Evolutionary conservation across 2,797 vertebrate genomes (phyloP).

Genomic region (Urosaurus nigricauda): DNA sequence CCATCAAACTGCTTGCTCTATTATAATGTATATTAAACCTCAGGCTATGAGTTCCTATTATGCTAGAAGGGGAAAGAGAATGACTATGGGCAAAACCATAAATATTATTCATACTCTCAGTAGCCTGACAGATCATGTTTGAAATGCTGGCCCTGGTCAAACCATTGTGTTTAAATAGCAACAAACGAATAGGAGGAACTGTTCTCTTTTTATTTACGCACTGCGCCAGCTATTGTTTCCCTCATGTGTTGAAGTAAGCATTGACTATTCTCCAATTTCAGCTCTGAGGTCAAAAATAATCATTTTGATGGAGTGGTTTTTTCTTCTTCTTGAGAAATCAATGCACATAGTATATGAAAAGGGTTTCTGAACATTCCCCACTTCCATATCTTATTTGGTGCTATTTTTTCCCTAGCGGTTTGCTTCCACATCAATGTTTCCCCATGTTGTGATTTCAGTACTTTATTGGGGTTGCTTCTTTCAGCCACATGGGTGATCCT

Average conservation of each 20-base stretch:
- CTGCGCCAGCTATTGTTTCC: not conserved
- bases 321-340: not conserved
- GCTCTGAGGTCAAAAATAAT: not conserved
- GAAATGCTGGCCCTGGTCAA: not conserved
- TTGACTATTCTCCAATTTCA: not conserved
- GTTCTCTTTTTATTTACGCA: not conserved
- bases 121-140: constrained; percentile 22
- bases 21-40: constrained; percentile 12
- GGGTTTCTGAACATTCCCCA: not conserved
- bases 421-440: no score
- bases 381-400: not conserved
- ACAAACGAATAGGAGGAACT: not conserved
- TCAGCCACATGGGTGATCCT: not conserved
- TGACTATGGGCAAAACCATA: constrained; percentile 1
- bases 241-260: not conserved
- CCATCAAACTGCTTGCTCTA: not conserved
- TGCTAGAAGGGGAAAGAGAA: not conserved
- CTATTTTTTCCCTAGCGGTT: not conserved
- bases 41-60: constrained; percentile 6
- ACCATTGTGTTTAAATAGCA: not conserved
- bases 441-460: not conserved
- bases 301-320: not conserved
- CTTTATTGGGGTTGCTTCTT: not conserved
- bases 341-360: not conserved
- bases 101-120: constrained; percentile 12